Evolutionary conservation across 35 echinoderm and acorn worm genomes (phyloP).

Genomic region (Diadema setosum): DNA sequence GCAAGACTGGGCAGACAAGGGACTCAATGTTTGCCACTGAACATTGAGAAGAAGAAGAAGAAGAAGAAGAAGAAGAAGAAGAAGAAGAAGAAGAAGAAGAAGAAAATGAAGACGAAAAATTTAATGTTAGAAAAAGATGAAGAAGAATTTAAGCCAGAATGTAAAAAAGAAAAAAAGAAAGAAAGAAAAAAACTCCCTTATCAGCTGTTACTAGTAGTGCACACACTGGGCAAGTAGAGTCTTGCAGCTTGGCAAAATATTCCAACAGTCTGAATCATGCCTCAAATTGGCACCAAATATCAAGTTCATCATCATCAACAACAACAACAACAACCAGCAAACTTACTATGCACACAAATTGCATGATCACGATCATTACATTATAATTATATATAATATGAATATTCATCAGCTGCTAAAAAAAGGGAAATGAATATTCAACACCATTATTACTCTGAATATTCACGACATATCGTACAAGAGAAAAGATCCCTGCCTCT

Average conservation of each 20-base stretch:
- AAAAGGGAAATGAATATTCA: not conserved
- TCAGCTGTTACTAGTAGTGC: not conserved
- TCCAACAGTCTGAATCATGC: no score
- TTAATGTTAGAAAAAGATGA: not conserved
- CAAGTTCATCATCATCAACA: not conserved
- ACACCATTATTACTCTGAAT: not conserved
- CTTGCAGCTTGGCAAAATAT: not conserved
- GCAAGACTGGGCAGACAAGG: no score
- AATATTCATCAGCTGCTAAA: not conserved
- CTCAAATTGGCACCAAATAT: not conserved
- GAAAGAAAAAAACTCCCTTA: not conserved
- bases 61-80: not conserved
- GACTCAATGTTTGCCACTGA: not conserved
- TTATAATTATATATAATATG: not conserved
- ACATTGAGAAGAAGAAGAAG: not conserved
- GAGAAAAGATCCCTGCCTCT: not conserved
- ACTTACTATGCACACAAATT: not conserved
- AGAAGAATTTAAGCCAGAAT: not conserved
- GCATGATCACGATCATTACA: not conserved
- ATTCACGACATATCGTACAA: not conserved
- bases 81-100: not conserved
- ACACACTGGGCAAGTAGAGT: not conserved
- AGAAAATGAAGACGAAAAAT: not conserved
- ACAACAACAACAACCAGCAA: not conserved
- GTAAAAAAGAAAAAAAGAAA: not conserved